phyloP scores from a whole-genome alignment of 1,140 invertebrate genomes.

The Dysdera silvatica region DNA sequence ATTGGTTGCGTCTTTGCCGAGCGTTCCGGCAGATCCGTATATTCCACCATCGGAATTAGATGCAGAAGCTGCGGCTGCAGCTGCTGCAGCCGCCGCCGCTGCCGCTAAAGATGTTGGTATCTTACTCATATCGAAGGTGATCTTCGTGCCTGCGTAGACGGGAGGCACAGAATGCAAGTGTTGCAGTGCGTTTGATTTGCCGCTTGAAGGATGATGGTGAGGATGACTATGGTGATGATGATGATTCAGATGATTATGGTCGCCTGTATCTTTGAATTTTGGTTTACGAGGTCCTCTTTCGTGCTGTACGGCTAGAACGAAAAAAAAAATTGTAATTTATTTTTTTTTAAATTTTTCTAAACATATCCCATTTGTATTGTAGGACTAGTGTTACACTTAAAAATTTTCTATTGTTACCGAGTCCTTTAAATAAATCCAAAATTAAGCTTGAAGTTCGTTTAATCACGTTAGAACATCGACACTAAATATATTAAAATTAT shows the following conservation, averaged over 20 bases:
- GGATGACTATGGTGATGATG: slow-evolving; percentile 23
- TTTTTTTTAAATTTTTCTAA: too few species aligned
- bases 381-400: too few species aligned
- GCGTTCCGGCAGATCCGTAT: background rate
- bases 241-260: slow-evolving; percentile 10
- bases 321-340: too few species aligned
- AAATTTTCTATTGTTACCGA: too few species aligned
- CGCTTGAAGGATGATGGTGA: background rate
- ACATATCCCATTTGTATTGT: too few species aligned
- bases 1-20: slow-evolving; percentile 13
- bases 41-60: background rate
- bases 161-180: background rate
- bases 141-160: slow-evolving; percentile 12
- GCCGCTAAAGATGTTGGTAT: background rate
- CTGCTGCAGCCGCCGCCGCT: background rate
- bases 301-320: slow-evolving; percentile 51
- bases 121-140: background rate
- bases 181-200: slow-evolving; percentile 2
- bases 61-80: background rate
- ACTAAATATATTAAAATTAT: too few species aligned
- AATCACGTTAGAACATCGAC: too few species aligned
- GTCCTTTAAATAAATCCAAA: too few species aligned
- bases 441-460: too few species aligned
- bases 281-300: slow-evolving; percentile 54
- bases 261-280: slow-evolving; percentile 43